Evolutionary conservation across 2,888 invertebrate species (phyloP).

Genomic region (Malachius bipustulatus): DNA sequence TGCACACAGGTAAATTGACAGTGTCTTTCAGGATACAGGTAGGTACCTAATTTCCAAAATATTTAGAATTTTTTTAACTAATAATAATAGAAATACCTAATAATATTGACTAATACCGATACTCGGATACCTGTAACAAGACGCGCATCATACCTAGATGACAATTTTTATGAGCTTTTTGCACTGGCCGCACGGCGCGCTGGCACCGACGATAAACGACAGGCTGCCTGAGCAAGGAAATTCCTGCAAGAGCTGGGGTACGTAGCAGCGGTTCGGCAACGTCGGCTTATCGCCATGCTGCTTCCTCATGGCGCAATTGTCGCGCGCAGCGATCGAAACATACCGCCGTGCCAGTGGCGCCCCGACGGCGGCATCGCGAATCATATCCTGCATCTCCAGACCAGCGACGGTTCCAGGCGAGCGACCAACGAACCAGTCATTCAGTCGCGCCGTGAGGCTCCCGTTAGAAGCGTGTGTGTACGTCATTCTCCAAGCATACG

Average conservation of each 20-base stretch:
- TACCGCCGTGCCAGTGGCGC: conserved; percentile 27
- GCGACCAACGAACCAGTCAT: conserved; percentile 13
- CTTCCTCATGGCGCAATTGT: conserved; percentile 18
- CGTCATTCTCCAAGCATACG: conserved; percentile 6
- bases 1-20: no score
- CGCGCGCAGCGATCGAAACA: conserved; percentile 34
- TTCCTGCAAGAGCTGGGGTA: background rate
- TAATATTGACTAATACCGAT: no score
- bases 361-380: conserved; percentile 23
- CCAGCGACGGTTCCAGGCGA: conserved; percentile 14
- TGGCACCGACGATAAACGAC: background rate
- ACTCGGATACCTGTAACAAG: no score
- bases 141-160: no score
- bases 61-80: no score
- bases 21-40: no score
- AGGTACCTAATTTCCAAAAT: no score
- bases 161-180: no score
- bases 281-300: conserved; percentile 4
- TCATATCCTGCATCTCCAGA: conserved; percentile 17
- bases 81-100: no score
- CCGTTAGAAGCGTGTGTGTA: conserved; percentile 13
- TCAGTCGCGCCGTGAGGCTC: conserved; percentile 34
- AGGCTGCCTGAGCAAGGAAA: background rate
- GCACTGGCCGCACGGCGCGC: background rate
- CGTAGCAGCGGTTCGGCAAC: background rate